These are phyloP conservation scores for Gastrophysa polygoni DNA, from an alignment of 2,888 invertebrate genomes.

Conservation along the genomic window DNA sequence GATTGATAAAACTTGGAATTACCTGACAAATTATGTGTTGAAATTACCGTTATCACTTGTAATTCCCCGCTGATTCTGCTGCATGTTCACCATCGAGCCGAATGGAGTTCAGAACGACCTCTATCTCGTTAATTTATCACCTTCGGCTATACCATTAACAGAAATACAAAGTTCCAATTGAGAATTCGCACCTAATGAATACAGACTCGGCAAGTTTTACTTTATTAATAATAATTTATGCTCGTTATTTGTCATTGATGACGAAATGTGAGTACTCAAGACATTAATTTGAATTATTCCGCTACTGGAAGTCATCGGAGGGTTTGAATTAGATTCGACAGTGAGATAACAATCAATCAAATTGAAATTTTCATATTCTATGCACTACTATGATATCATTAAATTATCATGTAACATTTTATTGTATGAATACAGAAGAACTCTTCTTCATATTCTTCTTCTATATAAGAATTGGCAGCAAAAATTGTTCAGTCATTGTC, in stretches of 20 bases:
- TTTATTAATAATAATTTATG: constrained; percentile 14
- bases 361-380: no score
- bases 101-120: neutral
- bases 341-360: no score
- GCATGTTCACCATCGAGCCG: neutral
- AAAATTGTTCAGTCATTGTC: no score
- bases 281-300: constrained; percentile 9
- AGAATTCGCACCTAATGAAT: constrained; percentile 16
- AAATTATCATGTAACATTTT: no score
- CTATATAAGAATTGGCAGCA: no score
- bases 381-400: no score
- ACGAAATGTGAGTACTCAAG: constrained; percentile 6
- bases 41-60: neutral
- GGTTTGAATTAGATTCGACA: neutral
- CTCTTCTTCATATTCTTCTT: no score
- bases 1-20: neutral
- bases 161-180: constrained; percentile 20
- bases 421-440: no score
- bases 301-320: constrained; percentile 7
- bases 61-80: neutral
- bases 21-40: neutral
- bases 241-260: constrained; percentile 20
- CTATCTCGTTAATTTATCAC: constrained; percentile 16
- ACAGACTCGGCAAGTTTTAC: constrained; percentile 7
- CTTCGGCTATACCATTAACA: constrained; percentile 11